phyloP scores from a whole-genome alignment of 2,888 invertebrate species.

The Fabriciana adippe region DNA sequence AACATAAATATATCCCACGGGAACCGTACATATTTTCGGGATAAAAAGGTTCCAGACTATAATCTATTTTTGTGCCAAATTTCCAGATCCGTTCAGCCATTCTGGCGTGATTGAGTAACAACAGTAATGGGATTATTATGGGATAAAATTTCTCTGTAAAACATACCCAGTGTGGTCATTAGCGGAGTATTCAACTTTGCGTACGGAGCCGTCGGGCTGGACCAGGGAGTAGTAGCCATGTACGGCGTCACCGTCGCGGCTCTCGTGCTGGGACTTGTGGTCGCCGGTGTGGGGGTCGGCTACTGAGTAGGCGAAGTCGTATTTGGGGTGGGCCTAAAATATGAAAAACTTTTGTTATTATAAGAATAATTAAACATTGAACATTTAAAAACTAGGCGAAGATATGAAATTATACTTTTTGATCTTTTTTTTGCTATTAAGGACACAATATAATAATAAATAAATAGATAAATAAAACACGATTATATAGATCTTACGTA shows the following conservation, averaged over 20 bases:
- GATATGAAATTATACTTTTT: no score
- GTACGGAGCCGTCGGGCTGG: constrained; percentile 80
- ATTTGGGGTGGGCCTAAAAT: constrained; percentile 50
- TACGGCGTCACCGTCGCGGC: constrained; percentile 71
- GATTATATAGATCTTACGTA: constrained; percentile 44
- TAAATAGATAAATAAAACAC: neutral
- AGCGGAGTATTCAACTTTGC: constrained; percentile 81
- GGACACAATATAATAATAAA: no score
- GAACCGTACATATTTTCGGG: no score
- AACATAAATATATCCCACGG: no score
- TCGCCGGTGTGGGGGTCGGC: constrained; percentile 75
- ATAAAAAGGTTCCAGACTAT: no score
- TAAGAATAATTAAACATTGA: neutral
- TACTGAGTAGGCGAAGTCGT: constrained; percentile 66
- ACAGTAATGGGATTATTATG: no score
- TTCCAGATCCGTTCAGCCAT: no score
- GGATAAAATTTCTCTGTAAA: neutral
- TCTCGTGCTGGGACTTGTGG: constrained; percentile 71
- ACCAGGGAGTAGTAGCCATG: constrained; percentile 80
- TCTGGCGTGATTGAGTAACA: no score
- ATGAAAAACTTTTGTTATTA: neutral
- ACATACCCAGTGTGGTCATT: constrained; percentile 80
- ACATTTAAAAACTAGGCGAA: no score
- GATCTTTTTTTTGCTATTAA: no score
- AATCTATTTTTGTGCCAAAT: no score